Percentiles rank a stretch among this genome's conserved stretches.
Evolutionary conservation across 2,113 vertebrate species (phyloP).

Genomic region (Poecile atricapillus): DNA sequence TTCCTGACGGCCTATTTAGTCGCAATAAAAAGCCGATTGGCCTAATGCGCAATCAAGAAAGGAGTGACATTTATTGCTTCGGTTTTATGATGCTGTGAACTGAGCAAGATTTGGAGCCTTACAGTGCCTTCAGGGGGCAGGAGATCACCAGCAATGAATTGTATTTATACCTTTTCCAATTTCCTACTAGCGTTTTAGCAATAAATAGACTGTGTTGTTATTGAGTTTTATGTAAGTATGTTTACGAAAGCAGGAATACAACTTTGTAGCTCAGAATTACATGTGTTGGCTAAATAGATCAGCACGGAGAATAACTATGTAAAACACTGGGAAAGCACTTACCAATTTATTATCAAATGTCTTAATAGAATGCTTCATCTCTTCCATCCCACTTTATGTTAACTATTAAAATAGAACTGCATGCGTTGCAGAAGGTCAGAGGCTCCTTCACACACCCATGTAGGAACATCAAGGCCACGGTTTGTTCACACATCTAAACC

Average conservation of each 20-base stretch:
- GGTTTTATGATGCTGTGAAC: constrained; percentile 57
- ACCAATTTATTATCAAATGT: not conserved
- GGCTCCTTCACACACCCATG: constrained; percentile 37
- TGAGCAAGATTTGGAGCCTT: constrained; percentile 54
- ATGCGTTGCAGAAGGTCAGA: constrained; percentile 51
- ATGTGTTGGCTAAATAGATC: constrained; percentile 56
- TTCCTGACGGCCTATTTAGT: constrained; percentile 56
- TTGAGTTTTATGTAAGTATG: constrained; percentile 62
- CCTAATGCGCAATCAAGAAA: constrained; percentile 62
- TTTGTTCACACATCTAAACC: constrained; percentile 41
- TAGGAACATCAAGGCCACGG: constrained; percentile 15
- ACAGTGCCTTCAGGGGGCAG: constrained; percentile 34
- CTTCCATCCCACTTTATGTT: constrained; percentile 13
- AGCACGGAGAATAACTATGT: constrained; percentile 5
- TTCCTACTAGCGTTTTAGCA: constrained; percentile 55
- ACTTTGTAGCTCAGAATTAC: constrained; percentile 56
- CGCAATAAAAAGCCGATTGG: constrained; percentile 58
- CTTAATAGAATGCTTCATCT: not conserved
- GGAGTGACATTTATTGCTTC: constrained; percentile 64
- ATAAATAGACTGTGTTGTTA: constrained; percentile 59
- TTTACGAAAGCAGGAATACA: constrained; percentile 53
- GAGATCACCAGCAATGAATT: constrained; percentile 60
- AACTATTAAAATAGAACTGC: constrained; percentile 31
- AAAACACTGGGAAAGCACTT: constrained; percentile 2
- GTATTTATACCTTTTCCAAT: constrained; percentile 68